Conservation (phyloP, 1,140 invertebrate species). For the Littorina saxatilis region DNA sequence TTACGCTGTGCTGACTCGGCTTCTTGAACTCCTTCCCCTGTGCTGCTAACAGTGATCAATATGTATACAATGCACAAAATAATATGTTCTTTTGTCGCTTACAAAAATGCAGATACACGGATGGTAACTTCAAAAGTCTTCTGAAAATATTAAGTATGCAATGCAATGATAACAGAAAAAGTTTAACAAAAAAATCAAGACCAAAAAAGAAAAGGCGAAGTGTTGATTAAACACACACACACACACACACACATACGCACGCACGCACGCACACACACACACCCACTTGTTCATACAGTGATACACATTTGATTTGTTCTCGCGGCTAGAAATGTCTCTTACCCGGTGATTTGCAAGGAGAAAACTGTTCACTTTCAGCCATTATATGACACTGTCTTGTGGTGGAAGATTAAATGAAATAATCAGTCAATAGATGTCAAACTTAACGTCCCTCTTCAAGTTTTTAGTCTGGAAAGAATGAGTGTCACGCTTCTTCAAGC, state of each 20-base stretch:
- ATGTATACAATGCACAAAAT: neutral
- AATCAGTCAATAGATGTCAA: no score
- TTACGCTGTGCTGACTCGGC: conserved; percentile 49
- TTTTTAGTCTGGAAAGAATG: no score
- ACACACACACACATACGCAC: no score
- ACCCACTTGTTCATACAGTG: no score
- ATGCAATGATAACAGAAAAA: neutral
- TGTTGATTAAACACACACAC: no score
- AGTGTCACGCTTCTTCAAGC: no score
- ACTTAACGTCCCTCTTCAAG: no score
- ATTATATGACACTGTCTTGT: no score
- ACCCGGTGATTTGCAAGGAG: conserved; percentile 27
- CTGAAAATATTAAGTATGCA: neutral
- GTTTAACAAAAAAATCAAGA: no score
- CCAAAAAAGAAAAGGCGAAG: neutral
- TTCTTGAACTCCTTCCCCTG: neutral
- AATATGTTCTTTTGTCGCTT: neutral
- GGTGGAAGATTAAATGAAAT: no score
- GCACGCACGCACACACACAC: no score
- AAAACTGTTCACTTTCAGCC: conserved; percentile 3
- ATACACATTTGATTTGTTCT: no score
- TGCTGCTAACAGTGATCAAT: neutral
- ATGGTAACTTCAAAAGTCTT: neutral
- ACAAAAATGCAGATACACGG: neutral
- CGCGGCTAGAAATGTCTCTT: neutral